These are phyloP conservation scores for Itoplectis maculator DNA, from an alignment of 2,888 invertebrate species.

Conservation along the genomic window DNA sequence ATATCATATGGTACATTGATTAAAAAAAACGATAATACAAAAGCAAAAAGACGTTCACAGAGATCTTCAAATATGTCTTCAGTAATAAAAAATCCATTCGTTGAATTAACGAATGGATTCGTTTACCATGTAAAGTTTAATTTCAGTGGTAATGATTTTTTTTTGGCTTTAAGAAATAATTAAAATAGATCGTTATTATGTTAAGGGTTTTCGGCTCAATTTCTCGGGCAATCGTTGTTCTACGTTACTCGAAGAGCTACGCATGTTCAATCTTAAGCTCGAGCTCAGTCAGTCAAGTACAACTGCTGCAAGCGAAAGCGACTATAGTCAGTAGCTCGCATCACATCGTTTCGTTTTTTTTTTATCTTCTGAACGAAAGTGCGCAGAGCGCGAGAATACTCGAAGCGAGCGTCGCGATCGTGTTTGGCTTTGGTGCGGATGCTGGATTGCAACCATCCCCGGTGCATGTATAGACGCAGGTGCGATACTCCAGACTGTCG, in stretches of 20 bases:
- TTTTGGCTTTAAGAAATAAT: not conserved
- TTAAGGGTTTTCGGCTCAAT: not conserved
- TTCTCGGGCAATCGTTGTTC: not conserved
- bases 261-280: conserved; percentile 17
- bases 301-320: conserved; percentile 14
- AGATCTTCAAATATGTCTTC: not conserved
- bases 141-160: not conserved
- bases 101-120: not conserved
- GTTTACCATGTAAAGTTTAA: not conserved
- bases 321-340: not conserved
- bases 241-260: not conserved
- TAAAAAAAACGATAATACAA: not conserved
- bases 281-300: not conserved
- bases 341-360: not conserved
- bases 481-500: conserved; percentile 93
- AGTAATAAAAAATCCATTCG: not conserved
- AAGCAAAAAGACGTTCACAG: not conserved
- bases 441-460: conserved; percentile 94
- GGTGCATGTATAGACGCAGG: conserved; percentile 94
- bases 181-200: not conserved
- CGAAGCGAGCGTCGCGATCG: conserved; percentile 27
- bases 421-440: conserved; percentile 67
- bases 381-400: conserved; percentile 20
- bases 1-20: not conserved
- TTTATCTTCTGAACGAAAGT: conserved; percentile 42